Evolutionary conservation across 53 echinoderm and acorn worm genomes (phyloP).

Genomic region (Crossaster papposus): DNA sequence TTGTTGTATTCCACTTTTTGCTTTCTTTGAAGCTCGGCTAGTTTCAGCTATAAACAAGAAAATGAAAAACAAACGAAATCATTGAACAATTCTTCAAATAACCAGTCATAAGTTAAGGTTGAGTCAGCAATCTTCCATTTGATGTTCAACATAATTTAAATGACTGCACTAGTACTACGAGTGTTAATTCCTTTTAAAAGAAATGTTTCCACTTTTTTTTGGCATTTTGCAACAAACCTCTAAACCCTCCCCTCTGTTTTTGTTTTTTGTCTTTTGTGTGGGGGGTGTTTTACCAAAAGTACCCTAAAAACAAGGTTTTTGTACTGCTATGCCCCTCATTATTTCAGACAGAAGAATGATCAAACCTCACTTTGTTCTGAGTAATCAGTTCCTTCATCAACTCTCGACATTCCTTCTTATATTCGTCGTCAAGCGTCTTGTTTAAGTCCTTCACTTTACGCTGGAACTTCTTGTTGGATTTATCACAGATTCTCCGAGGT

Average conservation of each 20-base stretch:
- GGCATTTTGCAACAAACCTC: neutral
- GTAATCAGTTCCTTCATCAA: constrained; percentile 67
- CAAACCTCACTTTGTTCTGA: constrained; percentile 71
- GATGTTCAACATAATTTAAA: neutral
- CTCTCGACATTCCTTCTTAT: constrained; percentile 70
- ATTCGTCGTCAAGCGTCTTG: constrained; percentile 81
- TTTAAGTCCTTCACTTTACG: constrained; percentile 75
- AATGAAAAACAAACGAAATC: constrained; percentile 15
- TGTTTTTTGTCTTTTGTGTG: too few relatives aligned
- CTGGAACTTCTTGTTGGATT: constrained; percentile 69
- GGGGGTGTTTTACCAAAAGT: too few relatives aligned
- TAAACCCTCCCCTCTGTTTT: too few relatives aligned
- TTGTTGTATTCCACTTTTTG: constrained; percentile 64
- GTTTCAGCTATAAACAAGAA: constrained; percentile 65
- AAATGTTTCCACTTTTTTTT: too few relatives aligned
- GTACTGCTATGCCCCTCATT: neutral
- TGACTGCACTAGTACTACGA: neutral
- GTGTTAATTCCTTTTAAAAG: too few relatives aligned
- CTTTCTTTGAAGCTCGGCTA: constrained; percentile 83
- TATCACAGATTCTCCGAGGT: constrained; percentile 56
- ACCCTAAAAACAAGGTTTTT: neutral
- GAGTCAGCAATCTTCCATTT: too few relatives aligned
- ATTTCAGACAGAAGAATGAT: too few relatives aligned
- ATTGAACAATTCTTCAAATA: neutral
- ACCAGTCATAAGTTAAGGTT: neutral